phyloP scores from a whole-genome alignment of 1,140 invertebrate species.

The Dryas iulia region DNA sequence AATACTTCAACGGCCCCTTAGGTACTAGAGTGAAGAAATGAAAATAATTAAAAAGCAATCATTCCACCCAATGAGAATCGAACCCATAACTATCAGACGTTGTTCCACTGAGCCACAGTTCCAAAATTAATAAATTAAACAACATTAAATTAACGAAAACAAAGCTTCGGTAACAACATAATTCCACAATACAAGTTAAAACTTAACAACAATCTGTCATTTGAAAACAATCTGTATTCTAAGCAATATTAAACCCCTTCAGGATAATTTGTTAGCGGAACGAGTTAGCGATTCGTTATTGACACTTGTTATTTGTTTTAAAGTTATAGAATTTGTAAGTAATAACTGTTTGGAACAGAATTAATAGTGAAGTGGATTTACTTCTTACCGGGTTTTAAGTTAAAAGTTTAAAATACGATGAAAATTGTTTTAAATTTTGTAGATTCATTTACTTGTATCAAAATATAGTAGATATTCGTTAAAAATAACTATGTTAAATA shows the following conservation, averaged over 20 bases:
- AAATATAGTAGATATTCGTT: too few species aligned
- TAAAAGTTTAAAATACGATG: background rate
- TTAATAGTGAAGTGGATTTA: background rate
- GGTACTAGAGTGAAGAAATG: too few species aligned
- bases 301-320: constrained; percentile 9
- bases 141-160: background rate
- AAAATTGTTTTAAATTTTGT: background rate
- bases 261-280: background rate
- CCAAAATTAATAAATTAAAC: background rate
- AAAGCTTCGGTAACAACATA: background rate
- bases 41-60: too few species aligned
- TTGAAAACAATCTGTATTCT: background rate
- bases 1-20: too few species aligned
- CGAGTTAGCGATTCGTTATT: constrained; percentile 4
- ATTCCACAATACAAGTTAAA: background rate
- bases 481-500: too few species aligned
- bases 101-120: too few species aligned
- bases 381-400: background rate
- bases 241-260: background rate
- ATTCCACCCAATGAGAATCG: too few species aligned
- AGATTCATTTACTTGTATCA: background rate
- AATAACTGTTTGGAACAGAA: background rate
- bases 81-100: too few species aligned
- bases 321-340: constrained; percentile 1
- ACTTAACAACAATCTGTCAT: background rate